Base-by-base conservation (phyloP, 2,797 vertebrate species). In the Neosalanx taihuensis region DNA sequence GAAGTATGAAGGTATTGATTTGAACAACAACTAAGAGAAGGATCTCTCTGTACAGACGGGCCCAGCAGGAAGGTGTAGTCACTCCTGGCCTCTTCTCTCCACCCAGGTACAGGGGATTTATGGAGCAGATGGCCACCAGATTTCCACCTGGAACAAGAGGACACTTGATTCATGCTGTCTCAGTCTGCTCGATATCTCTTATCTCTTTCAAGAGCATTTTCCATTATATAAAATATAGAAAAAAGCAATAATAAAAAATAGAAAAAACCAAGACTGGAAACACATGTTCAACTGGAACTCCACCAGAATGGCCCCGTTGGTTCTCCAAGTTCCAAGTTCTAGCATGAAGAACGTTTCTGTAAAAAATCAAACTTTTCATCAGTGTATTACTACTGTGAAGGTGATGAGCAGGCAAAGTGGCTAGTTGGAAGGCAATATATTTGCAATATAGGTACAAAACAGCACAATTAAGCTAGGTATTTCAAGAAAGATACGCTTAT, bases 61-160 rank as follows among this genome's bases (percentile, higher is more conserved):
- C 37, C 37, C 63, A 58, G 41, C 12, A 10, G 18, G 53, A 58
- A 57, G 15, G 49, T 69, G 20, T 30, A 64, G 78, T 67, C 67
- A 58, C 30, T 5, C 67, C 23, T 13, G 65, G 70, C 65, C 29
- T 79, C 70, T 15, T 18, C 41, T 71, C 46, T 71, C 71, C 30
- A 72, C 82, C 69, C 84, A 87, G 83, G 84, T 84, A 84, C 72
- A 56, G 62, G 33, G 10, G 68, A 90, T 91, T 88, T 91, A 89
- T 87, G 5, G 78, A 70, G 77, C 91, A 92, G 91, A 87, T 92
- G 91, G 79, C 70, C 78, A 31, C 66, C 92, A 92, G 83, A 90
- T 84, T 87, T 78, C 70, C 73, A 79, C 75, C 68, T 66, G 83
- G 84, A 82, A 69, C 69, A 82, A 85, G 75, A 86, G 75, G 75